Evolutionary conservation across 2,113 vertebrate species (phyloP), one percentile per base, ranked within the genome.

Genomic region (Aepyceros melampus): DNA sequence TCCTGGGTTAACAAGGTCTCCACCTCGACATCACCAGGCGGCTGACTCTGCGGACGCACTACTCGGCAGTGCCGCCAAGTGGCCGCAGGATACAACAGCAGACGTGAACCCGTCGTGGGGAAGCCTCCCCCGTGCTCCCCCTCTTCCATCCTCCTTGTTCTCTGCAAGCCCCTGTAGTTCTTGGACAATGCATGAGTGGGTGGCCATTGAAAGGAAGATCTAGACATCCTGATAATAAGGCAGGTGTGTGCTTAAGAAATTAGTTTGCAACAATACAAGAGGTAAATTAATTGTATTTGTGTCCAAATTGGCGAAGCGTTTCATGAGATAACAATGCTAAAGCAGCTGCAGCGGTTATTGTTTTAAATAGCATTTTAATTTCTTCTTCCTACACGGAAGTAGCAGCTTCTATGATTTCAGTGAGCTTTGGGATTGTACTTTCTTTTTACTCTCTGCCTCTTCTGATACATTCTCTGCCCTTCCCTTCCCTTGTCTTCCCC

Each of bases 91-190:
- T 8, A 16, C 17, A 31, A 67, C 6, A 2, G 43, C 64, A 36
- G 43, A 19, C 9, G 2, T 11, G 79, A 11, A 43, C 17, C 17
- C 6, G 1, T 5, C 10, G 1, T 3, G 31, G 0, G 29, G 33
- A 31, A 51, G 29, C 15, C 43, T 76, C 81, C 49, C 33, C 71
- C 23, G 2, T 1, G 10, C n/a, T 6, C 49, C 81, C 43, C 0
- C 13, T 40, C n/a, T 7, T 7, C 9, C 0, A 4, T 3, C 45
- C 58, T 83, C 25, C 43, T 27, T 14, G 23, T 7, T 33, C 10
- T 0, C 8, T 47, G 51, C 25, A 13, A 74, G 36, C 29, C 10
- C 5, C 43, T 40, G 36, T 13, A 11, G 33, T 45, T 55, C 49
- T 31, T 47, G 40, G 84, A n/a, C 33, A 29, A 23, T 2, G 21